Base-by-base conservation (phyloP, 2,113 vertebrate genomes). In the Plectropomus leopardus region DNA sequence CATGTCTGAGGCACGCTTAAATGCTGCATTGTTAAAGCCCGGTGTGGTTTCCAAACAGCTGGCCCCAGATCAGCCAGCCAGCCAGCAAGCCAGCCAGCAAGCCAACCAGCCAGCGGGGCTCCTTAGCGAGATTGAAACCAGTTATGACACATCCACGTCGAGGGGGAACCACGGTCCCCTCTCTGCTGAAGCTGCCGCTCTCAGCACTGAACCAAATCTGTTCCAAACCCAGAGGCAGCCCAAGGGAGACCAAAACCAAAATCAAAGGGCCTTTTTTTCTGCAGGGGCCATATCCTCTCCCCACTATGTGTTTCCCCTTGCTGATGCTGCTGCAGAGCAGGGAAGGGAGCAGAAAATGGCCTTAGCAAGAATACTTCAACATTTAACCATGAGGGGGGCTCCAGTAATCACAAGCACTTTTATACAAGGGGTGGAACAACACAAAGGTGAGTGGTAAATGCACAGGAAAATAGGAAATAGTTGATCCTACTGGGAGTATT, bases 191-290 rank as follows among this genome's bases (percentile, higher is more conserved):
- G 74, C 82, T 61, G 73, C 81, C 45, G 34, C 44, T 57, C 86
- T 89, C 69, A 83, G 86, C 67, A 40, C 47, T 74, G 57, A 83
- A 73, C 58, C 58, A 79, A 90, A 87, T 92, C 86, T 82, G 70
- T 83, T 88, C 71, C 63, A 84, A 89, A 88, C 78, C 72, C 57
- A 83, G 77, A 88, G 79, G 78, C 70, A 82, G 67, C 86, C 80
- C 74, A 76, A 68, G 81, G 80, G 78, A 84, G 84, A 84, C 85
- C 83, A 79, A 89, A 86, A 85, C 64, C 81, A 58, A 87, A 93
- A 92, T 92, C 88, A 94, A 93, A 94, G 81, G 54, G 75, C 74
- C 63, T 68, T 84, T 88, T 72, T 84, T 88, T 63, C 64, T 81
- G 48, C 70, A 79, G 72, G 81, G 83, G 60, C 70, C 67, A 40